Conservation (phyloP, 2,797 vertebrate species). For the Uromys caudimaculatus region DNA sequence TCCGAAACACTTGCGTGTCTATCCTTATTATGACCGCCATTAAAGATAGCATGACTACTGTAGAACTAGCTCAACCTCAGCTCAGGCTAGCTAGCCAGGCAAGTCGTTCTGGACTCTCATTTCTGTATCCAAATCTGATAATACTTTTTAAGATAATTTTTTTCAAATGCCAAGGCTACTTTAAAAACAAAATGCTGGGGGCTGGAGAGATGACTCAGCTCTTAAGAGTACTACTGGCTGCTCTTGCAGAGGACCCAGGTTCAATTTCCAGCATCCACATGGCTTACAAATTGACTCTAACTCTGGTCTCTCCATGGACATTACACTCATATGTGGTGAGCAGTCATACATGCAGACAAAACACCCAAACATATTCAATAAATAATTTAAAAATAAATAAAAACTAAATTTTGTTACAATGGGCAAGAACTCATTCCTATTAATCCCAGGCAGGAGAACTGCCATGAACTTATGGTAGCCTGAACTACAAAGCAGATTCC, state of each 20-base stretch:
- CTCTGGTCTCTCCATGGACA: not conserved
- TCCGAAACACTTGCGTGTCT: not conserved
- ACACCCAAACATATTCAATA: not conserved
- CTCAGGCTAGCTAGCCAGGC: not conserved
- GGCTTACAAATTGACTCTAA: not conserved
- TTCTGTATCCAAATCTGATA: not conserved
- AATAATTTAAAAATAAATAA: not conserved
- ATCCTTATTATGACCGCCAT: not conserved
- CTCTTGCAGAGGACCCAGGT: not conserved
- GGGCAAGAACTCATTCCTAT: not conserved
- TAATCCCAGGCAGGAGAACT: not conserved
- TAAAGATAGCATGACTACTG: not conserved
- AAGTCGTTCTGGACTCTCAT: not conserved
- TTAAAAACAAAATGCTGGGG: not conserved
- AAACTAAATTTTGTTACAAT: not conserved
- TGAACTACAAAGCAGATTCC: not conserved
- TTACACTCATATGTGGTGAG: not conserved
- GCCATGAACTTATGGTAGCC: not conserved
- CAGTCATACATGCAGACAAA: not conserved
- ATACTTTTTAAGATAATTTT: not conserved
- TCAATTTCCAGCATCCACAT: not conserved
- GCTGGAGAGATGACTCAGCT: not conserved
- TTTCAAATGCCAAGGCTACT: constrained; percentile 42
- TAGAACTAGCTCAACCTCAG: not conserved
- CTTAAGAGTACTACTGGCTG: not conserved